Evolutionary conservation across 1,140 invertebrate species (phyloP), one percentile per base, ranked within the genome.

Genomic region (Dendroctonus valens): DNA sequence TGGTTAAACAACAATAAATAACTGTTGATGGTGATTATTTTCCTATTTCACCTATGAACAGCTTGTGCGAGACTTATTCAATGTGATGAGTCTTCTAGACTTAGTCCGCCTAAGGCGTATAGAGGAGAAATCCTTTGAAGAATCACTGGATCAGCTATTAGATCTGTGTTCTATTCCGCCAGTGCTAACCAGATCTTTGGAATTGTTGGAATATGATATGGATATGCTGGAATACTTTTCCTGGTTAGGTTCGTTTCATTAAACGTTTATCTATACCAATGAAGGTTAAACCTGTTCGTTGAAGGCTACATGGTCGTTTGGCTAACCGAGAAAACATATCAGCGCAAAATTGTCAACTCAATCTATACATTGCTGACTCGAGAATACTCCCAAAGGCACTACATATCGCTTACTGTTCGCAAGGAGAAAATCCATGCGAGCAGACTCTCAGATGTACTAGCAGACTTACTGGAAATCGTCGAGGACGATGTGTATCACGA

Each of bases 201-300:
- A 55, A 26, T 7, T 55, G 7, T 37, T 55, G 8, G 38, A 6
- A 38, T 55, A 38, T 55, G 6, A 12, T 7, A 11, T 26, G 7
- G 53, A 55, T 39, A 8, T 55, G n/a, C 15, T 38, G 12, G 15
- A 55, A 55, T 55, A 55, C 40, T 55, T 55, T 55, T 55, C 53
- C 12, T 55, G 53, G 53, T 40, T 55, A 38, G 53, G 53, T 55
- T 46, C 26, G 26, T 26, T 26, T 26, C 26, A 26, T 2, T 3
- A 3, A 26, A 46, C 8, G 12, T 46, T 12, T 46, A 9, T 46
- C 12, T 46, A 2, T 0, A 12, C 8, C 8, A 46, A 46, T 1
- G 8, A 46, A 9, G 2, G 42, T 46, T 11, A 46, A 46, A 46
- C 12, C 8, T 11, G 42, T 12, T 11, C 12, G 8, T 46, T 46